A percentile compares a stretch with the other conserved stretches of the same genome.
These are phyloP conservation scores for Sciaenops ocellatus DNA, from an alignment of 2,797 vertebrate species.

Conservation along the genomic window DNA sequence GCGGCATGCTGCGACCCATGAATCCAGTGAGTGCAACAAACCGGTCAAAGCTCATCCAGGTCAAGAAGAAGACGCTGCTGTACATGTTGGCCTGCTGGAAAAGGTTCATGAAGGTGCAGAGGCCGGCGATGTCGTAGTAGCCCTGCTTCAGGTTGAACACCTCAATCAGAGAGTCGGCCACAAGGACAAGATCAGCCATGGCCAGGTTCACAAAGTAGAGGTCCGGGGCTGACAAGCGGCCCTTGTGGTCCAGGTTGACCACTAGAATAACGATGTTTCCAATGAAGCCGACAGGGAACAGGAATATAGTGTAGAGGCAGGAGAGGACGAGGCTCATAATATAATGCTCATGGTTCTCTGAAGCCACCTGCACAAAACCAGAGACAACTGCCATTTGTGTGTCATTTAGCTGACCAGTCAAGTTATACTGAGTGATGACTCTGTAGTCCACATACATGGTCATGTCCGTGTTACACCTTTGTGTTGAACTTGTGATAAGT, in stretches of 20 bases:
- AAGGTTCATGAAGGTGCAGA: slow-evolving; percentile 95
- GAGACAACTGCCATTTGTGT: slow-evolving; percentile 48
- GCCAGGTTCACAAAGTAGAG: slow-evolving; percentile 94
- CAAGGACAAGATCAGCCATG: slow-evolving; percentile 90
- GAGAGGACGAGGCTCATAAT: slow-evolving; percentile 89
- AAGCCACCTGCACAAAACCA: neutral
- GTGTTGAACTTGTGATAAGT: slow-evolving; percentile 12
- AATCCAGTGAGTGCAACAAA: slow-evolving; percentile 88
- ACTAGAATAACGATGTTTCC: slow-evolving; percentile 93
- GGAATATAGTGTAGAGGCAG: slow-evolving; percentile 89
- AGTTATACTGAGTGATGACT: slow-evolving; percentile 69
- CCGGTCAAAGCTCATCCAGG: slow-evolving; percentile 97
- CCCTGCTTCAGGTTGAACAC: slow-evolving; percentile 93
- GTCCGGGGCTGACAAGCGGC: slow-evolving; percentile 89
- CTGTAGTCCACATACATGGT: slow-evolving; percentile 47
- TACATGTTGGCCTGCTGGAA: slow-evolving; percentile 97
- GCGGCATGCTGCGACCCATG: slow-evolving; percentile 82
- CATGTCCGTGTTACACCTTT: slow-evolving; percentile 73
- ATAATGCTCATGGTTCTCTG: slow-evolving; percentile 81
- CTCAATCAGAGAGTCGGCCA: slow-evolving; percentile 93
- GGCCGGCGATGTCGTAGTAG: slow-evolving; percentile 89
- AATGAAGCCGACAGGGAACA: slow-evolving; percentile 92
- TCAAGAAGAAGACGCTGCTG: slow-evolving; percentile 95
- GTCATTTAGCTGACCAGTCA: slow-evolving; percentile 71
- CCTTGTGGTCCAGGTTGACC: slow-evolving; percentile 89